Conservation (phyloP, 2,888 invertebrate species). For the Aphodius granarius region DNA sequence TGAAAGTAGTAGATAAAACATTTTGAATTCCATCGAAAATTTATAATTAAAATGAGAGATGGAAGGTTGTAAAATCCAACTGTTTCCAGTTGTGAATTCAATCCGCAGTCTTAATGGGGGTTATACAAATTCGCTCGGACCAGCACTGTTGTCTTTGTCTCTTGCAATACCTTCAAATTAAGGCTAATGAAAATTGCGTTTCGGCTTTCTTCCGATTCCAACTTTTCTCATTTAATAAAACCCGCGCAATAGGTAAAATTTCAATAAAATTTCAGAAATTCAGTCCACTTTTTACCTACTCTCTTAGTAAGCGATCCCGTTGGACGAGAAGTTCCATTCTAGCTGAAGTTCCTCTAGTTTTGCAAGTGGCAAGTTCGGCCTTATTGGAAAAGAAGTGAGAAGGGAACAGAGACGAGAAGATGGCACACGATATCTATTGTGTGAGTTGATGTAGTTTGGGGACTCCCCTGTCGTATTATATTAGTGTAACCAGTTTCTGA, state of each 20-base stretch:
- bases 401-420: background rate
- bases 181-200: background rate
- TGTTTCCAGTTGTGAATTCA: no score
- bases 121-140: background rate
- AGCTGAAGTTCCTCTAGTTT: conserved; percentile 2
- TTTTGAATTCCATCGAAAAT: no score
- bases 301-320: background rate
- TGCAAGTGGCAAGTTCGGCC: conserved; percentile 2
- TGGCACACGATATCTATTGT: conserved; percentile 10
- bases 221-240: background rate
- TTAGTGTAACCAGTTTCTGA: background rate
- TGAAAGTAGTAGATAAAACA: no score
- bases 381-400: conserved; percentile 15
- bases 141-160: background rate
- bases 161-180: background rate
- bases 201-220: background rate
- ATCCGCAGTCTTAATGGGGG: background rate
- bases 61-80: no score
- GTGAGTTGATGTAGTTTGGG: conserved; percentile 8
- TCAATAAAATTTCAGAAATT: conserved; percentile 4
- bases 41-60: no score
- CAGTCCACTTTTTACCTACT: background rate
- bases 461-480: conserved; percentile 13
- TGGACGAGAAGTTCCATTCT: background rate
- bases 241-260: background rate